phyloP scores from a whole-genome alignment of 1,140 invertebrate species.

The Drosophila bipectinata region DNA sequence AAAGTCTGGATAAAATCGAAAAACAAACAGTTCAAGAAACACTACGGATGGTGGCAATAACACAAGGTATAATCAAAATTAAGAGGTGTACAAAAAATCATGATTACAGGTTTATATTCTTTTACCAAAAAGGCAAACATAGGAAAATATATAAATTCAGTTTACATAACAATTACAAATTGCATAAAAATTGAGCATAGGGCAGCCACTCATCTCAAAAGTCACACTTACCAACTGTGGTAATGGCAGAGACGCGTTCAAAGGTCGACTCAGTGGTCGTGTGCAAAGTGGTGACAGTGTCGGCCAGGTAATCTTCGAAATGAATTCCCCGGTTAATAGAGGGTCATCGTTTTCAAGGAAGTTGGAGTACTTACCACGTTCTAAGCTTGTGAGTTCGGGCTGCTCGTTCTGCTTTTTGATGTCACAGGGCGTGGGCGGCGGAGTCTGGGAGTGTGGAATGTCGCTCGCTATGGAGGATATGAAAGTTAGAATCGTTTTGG shows the following conservation, averaged over 20 bases:
- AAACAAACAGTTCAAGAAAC: conserved; percentile 20
- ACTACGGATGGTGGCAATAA: conserved; percentile 64
- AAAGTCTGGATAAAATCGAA: conserved; percentile 37
- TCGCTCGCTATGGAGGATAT: conserved; percentile 60
- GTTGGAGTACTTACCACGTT: conserved; percentile 40
- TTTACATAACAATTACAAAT: conserved; percentile 77
- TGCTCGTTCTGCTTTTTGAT: conserved; percentile 69
- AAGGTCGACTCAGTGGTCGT: conserved; percentile 79
- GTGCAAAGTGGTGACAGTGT: conserved; percentile 75
- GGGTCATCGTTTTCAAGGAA: neutral
- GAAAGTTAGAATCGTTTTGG: neutral
- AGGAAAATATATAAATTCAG: conserved; percentile 63
- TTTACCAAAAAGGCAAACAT: conserved; percentile 68
- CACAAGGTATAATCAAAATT: conserved; percentile 42
- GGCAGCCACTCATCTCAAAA: conserved; percentile 48
- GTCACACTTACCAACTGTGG: conserved; percentile 76
- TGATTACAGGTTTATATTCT: conserved; percentile 43
- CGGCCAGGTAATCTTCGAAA: conserved; percentile 60
- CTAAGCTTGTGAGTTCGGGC: conserved; percentile 46
- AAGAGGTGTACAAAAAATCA: conserved; percentile 64
- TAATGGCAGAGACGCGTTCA: conserved; percentile 79
- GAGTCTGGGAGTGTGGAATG: conserved; percentile 82
- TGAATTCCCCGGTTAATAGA: neutral
- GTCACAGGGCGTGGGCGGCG: conserved; percentile 82
- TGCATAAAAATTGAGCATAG: conserved; percentile 59